Base-by-base conservation (phyloP, 2,113 vertebrate genomes). In the Haplotaxodon microlepis region DNA sequence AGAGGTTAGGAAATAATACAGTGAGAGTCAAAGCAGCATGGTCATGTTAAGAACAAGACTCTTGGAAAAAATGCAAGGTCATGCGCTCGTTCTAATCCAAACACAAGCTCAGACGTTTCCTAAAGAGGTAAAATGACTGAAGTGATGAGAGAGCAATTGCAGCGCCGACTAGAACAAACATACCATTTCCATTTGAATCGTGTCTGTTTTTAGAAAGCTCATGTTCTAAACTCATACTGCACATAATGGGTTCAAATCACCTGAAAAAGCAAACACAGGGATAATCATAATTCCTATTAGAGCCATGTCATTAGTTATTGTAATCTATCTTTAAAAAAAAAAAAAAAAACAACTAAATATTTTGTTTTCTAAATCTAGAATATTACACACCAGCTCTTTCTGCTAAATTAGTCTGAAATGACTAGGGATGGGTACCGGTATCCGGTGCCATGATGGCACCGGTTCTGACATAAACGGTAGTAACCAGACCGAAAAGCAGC, bases 1-100 rank as follows among this genome's bases (percentile, higher is more conserved):
- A 84, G 29, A 91, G 86, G 84, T 93, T 24, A 88, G 73, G 76
- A 86, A 81, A 84, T 73, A 31, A 85, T 66, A 84, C 57, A 53
- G 87, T 14, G 40, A 29, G 42, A 80, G 51, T 78, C 6, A 27
- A 61, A 79, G 83, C 31, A 78, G 51, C n/a, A 88, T 29, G 85
- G 88, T 90, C 59, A 80, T 7, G 76, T 4, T 1, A 24, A 84
- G 34, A 89, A 84, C 38, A 76, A 53, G 57, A 31, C n/a, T 66
- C 6, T 36, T 29, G 34, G 24, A 59, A 84, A 84, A 83, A 47
- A 84, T 38, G 57, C 31, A 78, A 53, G 57, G 82, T 79, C 42
- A 85, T 82, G 40, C 1, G 21, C 50, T 45, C 10, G 2, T 83
- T 82, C 24, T 42, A 78, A 81, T 79, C 47, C 56, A 88, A 89